phyloP scores from a whole-genome alignment of 2,888 invertebrate genomes.

The Noctua pronuba region DNA sequence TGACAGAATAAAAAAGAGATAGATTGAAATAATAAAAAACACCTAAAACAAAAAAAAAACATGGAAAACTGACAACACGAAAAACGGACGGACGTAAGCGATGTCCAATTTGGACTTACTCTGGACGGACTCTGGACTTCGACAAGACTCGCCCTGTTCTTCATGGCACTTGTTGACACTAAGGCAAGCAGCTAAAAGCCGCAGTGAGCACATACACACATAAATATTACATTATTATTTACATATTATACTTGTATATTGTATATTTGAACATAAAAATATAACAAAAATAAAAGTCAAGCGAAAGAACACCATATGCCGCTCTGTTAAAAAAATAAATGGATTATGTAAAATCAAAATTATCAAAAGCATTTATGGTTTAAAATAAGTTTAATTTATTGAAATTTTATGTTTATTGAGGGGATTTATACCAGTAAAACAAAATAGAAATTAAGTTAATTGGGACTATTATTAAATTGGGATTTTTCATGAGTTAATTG shows the following conservation, averaged over 20 bases:
- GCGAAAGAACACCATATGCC: conserved; percentile 50
- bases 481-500: conserved; percentile 1
- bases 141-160: conserved; percentile 73
- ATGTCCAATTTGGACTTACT: conserved; percentile 78
- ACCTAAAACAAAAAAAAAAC: conserved; percentile 20
- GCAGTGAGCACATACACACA: conserved; percentile 78
- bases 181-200: conserved; percentile 83
- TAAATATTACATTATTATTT: conserved; percentile 70
- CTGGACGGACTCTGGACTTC: conserved; percentile 76
- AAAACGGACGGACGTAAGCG: conserved; percentile 52
- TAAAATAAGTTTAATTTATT: conserved; percentile 36
- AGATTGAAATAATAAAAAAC: conserved; percentile 10
- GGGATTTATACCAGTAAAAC: conserved; percentile 1
- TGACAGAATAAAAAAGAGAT: background rate
- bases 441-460: conserved; percentile 1
- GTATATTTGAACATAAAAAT: conserved; percentile 26
- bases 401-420: conserved; percentile 25
- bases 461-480: conserved; percentile 1
- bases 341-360: conserved; percentile 14
- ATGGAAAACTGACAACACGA: conserved; percentile 52
- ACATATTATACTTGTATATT: conserved; percentile 56
- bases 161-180: conserved; percentile 81
- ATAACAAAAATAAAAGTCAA: conserved; percentile 39
- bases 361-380: background rate
- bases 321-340: conserved; percentile 36